phyloP scores from a whole-genome alignment of 2,888 invertebrate genomes.

The Coenonympha arcania region DNA sequence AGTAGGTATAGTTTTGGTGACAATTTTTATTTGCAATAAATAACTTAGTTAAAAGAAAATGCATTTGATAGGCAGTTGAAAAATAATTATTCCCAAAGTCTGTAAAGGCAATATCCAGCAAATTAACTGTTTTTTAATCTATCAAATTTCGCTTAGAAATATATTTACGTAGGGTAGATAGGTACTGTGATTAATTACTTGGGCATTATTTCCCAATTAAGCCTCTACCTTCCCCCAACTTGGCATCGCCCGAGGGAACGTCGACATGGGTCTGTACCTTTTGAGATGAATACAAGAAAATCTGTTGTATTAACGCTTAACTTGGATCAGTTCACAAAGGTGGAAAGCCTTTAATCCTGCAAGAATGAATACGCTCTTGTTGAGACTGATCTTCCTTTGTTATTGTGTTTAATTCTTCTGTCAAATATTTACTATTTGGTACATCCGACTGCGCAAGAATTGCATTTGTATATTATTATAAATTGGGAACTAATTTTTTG shows the following conservation, averaged over 20 bases:
- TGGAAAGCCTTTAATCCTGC: conserved; percentile 55
- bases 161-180: conserved; percentile 16
- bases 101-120: too few relatives aligned
- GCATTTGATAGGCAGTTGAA: too few relatives aligned
- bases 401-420: conserved; percentile 3
- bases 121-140: background rate
- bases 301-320: conserved; percentile 56
- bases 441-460: too few relatives aligned
- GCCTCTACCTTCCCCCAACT: conserved; percentile 61
- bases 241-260: conserved; percentile 51
- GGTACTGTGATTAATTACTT: conserved; percentile 66
- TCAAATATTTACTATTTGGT: too few relatives aligned
- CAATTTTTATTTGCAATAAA: too few relatives aligned
- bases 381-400: conserved; percentile 13
- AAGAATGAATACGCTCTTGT: conserved; percentile 21
- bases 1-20: too few relatives aligned
- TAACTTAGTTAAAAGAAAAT: too few relatives aligned
- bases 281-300: conserved; percentile 53
- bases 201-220: conserved; percentile 73
- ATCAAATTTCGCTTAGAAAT: conserved; percentile 2
- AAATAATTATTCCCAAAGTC: too few relatives aligned
- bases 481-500: too few relatives aligned
- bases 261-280: conserved; percentile 26
- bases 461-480: too few relatives aligned
- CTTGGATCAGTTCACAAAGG: conserved; percentile 42